Conservation (phyloP, 2,797 vertebrate species). For the Australoheros facetus region DNA sequence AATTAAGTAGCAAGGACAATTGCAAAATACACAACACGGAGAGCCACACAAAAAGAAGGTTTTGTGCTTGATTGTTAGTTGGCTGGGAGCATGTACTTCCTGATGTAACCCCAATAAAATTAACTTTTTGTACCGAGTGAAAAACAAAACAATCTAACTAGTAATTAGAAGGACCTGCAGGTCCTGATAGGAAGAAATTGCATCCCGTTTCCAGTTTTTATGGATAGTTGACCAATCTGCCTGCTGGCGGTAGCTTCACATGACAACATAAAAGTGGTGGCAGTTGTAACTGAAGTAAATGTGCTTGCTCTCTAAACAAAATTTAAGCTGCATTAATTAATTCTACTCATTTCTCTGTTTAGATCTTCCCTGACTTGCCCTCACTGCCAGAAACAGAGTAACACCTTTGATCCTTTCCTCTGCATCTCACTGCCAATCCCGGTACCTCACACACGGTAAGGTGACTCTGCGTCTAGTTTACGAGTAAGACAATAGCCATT, state of each 20-base stretch:
- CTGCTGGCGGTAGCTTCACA: not conserved
- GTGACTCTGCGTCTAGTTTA: not conserved
- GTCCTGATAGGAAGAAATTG: too few species aligned
- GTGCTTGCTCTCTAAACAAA: not conserved
- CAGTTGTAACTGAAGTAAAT: not conserved
- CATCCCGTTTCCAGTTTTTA: too few species aligned
- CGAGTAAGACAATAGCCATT: slow-evolving; percentile 21
- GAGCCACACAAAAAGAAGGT: too few species aligned
- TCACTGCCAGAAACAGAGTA: slow-evolving; percentile 99
- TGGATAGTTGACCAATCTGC: too few species aligned
- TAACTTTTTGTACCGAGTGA: too few species aligned
- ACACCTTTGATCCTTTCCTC: slow-evolving; percentile 98
- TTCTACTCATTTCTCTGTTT: slow-evolving; percentile 28
- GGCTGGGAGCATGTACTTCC: too few species aligned
- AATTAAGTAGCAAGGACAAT: too few species aligned
- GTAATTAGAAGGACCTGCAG: too few species aligned
- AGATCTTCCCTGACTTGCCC: slow-evolving; percentile 98
- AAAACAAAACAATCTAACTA: too few species aligned
- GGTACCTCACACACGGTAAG: slow-evolving; percentile 84
- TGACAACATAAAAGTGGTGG: not conserved
- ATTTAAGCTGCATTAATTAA: not conserved
- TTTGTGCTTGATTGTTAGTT: too few species aligned
- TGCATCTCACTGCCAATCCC: slow-evolving; percentile 99
- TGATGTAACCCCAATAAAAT: too few species aligned
- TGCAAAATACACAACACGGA: too few species aligned